phyloP scores from a whole-genome alignment of 2,113 vertebrate genomes.

The Beaufortia kweichowensis region DNA sequence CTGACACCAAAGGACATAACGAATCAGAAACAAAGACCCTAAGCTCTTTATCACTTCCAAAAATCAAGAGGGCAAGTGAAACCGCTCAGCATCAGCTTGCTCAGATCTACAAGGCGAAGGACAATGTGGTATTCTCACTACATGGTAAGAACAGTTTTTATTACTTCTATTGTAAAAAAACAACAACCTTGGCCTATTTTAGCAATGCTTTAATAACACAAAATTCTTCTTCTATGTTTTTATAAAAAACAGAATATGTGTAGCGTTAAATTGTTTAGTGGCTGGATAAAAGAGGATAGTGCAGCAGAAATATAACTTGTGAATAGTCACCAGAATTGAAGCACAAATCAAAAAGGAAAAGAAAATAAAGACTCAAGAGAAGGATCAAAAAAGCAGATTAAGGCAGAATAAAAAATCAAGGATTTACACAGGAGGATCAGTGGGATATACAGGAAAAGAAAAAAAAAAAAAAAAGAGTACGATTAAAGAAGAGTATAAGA shows the following conservation, averaged over 20 bases:
- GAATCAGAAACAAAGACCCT: slow-evolving; percentile 4
- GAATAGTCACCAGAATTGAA: too few species aligned
- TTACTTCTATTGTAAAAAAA: neutral
- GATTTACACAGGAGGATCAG: slow-evolving; percentile 21
- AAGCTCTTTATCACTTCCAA: neutral
- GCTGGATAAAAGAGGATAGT: neutral
- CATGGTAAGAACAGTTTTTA: slow-evolving; percentile 38
- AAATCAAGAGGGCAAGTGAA: neutral
- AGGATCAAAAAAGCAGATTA: slow-evolving; percentile 18
- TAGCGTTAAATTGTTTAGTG: neutral
- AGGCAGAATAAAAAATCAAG: slow-evolving; percentile 17
- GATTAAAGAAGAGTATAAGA: slow-evolving; percentile 30
- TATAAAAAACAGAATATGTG: neutral
- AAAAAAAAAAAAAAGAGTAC: slow-evolving; percentile 17
- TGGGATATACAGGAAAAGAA: slow-evolving; percentile 1
- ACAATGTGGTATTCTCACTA: slow-evolving; percentile 7
- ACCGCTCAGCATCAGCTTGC: neutral
- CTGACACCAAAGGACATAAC: slow-evolving; percentile 16
- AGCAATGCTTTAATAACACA: neutral
- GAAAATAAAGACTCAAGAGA: slow-evolving; percentile 10
- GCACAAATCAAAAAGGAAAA: neutral
- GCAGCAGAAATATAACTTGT: neutral
- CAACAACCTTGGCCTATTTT: neutral
- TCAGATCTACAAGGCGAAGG: slow-evolving; percentile 12
- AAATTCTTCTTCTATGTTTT: neutral